Base-by-base conservation (phyloP, 2,113 vertebrate genomes). In the Tetrao urogallus region DNA sequence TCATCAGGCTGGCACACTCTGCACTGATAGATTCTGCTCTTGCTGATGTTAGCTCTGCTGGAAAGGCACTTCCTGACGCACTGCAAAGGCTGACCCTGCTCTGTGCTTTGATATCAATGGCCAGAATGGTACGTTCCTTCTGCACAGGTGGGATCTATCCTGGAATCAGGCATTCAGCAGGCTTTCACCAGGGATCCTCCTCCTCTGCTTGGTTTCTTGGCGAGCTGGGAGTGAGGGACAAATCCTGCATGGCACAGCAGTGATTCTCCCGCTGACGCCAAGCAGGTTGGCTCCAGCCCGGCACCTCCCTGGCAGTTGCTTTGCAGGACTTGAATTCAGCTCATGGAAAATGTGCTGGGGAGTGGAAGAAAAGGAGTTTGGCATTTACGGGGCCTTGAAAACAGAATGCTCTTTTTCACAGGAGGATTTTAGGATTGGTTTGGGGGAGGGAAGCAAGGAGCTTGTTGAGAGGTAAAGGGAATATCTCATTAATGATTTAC, bases 401-500 rank as follows among this genome's bases (percentile, higher is more conserved):
- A 80, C 82, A 92, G 91, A 94, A 89, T 43, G 15, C 57, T 90
- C 70, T 78, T 90, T 94, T 89, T 90, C 85, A 79, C 72, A 2
- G 65, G 72, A 93, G 83, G 76, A 10, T 72, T 92, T 93, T 38
- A 47, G 90, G 61, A 25, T 69, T 75, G 76, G 79, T 74, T 88
- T 93, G 82, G 66, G 71, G 85, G 74, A 92, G 78, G 75, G 87
- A 73, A 89, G 74, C 36, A 61, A 82, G 81, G 69, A 90, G 85
- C 89, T 86, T 65, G 88, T 86, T 90, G 88, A 94, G 86, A 97
- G 88, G 94, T 94, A 84, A 84, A 76, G 86, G 80, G 95, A 97
- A 92, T 93, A 95, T 89, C 95, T 96, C 91, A 92, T 96, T n/a
- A 40, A 95, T 96, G 89, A 93, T 95, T 95, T 96, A 88, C 48